Evolutionary conservation across 1,140 invertebrate genomes (phyloP).

Genomic region (Aphis gossypii): DNA sequence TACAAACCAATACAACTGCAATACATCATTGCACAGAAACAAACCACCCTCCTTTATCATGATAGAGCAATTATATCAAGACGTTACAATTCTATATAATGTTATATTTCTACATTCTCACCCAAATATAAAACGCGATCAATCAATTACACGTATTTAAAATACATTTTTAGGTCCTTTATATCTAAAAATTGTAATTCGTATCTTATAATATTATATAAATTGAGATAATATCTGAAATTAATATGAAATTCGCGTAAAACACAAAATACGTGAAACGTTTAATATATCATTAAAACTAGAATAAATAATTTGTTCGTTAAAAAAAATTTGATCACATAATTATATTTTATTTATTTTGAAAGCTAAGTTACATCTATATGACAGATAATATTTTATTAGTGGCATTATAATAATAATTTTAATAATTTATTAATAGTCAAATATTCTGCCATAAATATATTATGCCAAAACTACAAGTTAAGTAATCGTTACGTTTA

Average conservation of each 20-base stretch:
- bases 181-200: background rate
- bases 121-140: background rate
- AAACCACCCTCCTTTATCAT: too few relatives aligned
- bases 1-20: too few relatives aligned
- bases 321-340: background rate
- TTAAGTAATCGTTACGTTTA: background rate
- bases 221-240: too few relatives aligned
- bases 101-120: background rate
- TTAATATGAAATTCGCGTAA: background rate
- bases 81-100: background rate
- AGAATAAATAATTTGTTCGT: background rate
- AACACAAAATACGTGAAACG: background rate
- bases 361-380: background rate
- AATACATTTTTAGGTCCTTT: background rate
- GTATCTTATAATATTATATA: background rate
- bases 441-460: background rate
- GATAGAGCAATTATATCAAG: too few relatives aligned
- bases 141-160: background rate
- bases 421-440: background rate
- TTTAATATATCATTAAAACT: background rate
- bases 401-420: background rate
- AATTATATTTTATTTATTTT: background rate
- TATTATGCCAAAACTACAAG: background rate
- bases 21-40: too few relatives aligned
- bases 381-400: background rate